These are phyloP conservation scores for Rhizoglyphus robini DNA, from an alignment of 1,140 invertebrate species.

Conservation along the genomic window DNA sequence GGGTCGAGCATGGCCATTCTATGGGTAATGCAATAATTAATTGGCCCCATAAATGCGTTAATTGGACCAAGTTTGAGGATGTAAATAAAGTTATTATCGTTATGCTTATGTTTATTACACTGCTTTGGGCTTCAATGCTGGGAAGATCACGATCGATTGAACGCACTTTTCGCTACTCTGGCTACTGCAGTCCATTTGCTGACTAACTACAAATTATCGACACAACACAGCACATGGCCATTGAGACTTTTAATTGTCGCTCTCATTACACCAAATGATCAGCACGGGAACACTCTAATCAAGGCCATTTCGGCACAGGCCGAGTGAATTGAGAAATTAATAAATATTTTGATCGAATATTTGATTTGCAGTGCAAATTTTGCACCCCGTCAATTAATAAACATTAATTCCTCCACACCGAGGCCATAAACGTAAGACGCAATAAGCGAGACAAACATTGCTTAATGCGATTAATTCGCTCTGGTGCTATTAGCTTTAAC, in stretches of 20 bases:
- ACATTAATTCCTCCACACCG: neutral
- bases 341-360: neutral
- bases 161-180: neutral
- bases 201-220: neutral
- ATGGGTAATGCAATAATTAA: no score
- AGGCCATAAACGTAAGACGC: neutral
- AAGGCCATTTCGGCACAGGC: neutral
- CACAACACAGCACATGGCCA: neutral
- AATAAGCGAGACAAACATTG: no score
- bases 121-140: neutral
- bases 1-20: no score
- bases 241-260: neutral
- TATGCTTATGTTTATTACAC: neutral
- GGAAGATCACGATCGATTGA: neutral
- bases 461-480: neutral
- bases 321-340: neutral
- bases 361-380: no score
- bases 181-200: neutral
- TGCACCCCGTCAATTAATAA: neutral
- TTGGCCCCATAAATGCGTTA: no score
- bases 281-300: neutral
- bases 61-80: no score
- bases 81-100: neutral
- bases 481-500: neutral
- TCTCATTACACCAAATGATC: neutral